Evolutionary conservation across 2,797 vertebrate genomes (phyloP).

Genomic region (Chelon auratus): DNA sequence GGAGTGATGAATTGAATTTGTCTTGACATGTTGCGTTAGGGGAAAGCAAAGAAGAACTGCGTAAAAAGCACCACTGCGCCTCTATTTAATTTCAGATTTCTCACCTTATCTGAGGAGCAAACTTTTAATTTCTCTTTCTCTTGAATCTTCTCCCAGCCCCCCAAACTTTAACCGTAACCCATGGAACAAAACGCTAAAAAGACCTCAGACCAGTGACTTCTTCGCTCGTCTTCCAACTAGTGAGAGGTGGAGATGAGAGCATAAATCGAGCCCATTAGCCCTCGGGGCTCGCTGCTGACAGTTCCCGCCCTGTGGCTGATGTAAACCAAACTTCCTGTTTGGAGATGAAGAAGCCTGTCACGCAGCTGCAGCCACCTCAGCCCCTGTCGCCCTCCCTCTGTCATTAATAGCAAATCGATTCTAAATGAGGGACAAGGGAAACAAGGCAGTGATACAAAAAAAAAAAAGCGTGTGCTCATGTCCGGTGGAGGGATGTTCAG

Average conservation of each 20-base stretch:
- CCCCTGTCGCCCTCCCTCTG: conserved; percentile 72
- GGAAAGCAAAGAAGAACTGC: conserved; percentile 35
- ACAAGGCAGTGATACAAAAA: conserved; percentile 34
- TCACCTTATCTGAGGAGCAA: conserved; percentile 3
- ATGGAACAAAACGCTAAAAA: conserved; percentile 29
- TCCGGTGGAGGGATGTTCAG: conserved; percentile 58
- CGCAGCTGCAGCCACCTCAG: conserved; percentile 64
- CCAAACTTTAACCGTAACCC: conserved; percentile 27
- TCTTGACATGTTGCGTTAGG: conserved; percentile 62
- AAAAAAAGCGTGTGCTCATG: conserved; percentile 61
- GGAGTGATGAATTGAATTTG: conserved; percentile 64
- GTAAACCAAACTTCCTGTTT: conserved; percentile 83
- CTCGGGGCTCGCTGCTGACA: conserved; percentile 68
- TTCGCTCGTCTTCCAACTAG: conserved; percentile 45
- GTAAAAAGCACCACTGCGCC: conserved; percentile 3
- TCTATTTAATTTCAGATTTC: conserved; percentile 17
- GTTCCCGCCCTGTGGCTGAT: conserved; percentile 81
- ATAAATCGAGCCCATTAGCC: conserved; percentile 82
- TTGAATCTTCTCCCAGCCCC: neutral
- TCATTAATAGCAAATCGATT: conserved; percentile 85
- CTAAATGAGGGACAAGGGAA: conserved; percentile 73
- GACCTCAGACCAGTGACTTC: conserved; percentile 48
- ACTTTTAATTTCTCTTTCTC: neutral
- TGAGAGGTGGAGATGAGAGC: conserved; percentile 69
- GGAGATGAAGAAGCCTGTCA: conserved; percentile 86